Percentiles rank a stretch among this genome's conserved stretches.
Evolutionary conservation across 1,140 invertebrate genomes (phyloP).

Genomic region (Neodiprion lecontei): DNA sequence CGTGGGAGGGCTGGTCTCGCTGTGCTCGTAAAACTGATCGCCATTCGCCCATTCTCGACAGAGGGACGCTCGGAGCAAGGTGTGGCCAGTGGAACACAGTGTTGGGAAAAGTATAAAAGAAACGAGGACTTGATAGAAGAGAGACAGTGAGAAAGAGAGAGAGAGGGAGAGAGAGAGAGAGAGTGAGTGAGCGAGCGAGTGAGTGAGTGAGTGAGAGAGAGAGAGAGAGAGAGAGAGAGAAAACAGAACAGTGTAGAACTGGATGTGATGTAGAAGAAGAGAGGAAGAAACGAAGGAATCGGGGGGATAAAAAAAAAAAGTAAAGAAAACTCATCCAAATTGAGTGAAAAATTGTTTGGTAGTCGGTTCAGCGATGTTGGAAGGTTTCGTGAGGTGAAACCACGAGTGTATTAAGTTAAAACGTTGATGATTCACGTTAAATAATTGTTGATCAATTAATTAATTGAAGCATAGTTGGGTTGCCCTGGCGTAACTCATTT

Average conservation of each 20-base stretch:
- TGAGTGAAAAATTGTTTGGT: too few relatives aligned
- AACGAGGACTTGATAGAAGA: slow-evolving; percentile 2
- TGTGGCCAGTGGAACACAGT: slow-evolving; percentile 37
- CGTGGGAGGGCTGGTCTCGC: slow-evolving; percentile 23
- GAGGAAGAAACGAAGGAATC: slow-evolving; percentile 20
- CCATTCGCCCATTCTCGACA: slow-evolving; percentile 54
- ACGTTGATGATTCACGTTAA: too few relatives aligned
- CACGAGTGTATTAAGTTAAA: too few relatives aligned
- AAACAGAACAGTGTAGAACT: too few relatives aligned
- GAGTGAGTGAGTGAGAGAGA: not conserved
- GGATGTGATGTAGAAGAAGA: not conserved
- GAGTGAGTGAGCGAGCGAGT: not conserved
- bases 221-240: not conserved
- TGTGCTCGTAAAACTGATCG: slow-evolving; percentile 29
- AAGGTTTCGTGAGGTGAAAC: slow-evolving; percentile 1
- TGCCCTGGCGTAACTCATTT: too few relatives aligned
- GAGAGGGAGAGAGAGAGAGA: slow-evolving; percentile 6
- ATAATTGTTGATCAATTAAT: too few relatives aligned
- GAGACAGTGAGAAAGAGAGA: not conserved
- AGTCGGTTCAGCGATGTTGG: not conserved
- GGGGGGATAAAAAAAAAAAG: slow-evolving; percentile 24
- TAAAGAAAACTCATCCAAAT: too few relatives aligned
- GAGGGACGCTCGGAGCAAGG: slow-evolving; percentile 50
- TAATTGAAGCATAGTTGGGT: too few relatives aligned
- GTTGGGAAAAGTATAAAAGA: slow-evolving; percentile 10